A percentile compares a stretch with the other conserved stretches of the same genome.
These are phyloP conservation scores for Steatocranus sp. DNA, from an alignment of 2,797 vertebrate species.

Conservation along the genomic window DNA sequence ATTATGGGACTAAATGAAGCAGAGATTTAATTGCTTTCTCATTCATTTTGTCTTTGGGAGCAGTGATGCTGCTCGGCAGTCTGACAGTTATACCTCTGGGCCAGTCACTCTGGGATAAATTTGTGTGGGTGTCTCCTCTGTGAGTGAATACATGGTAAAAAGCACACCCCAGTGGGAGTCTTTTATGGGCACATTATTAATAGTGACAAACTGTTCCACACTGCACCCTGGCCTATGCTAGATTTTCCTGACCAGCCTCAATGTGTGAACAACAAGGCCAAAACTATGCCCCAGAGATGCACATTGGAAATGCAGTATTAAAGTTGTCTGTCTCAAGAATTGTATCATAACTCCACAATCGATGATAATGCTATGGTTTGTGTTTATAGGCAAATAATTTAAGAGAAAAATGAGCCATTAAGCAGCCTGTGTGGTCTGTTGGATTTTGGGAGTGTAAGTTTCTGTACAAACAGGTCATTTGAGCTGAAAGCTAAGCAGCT, in stretches of 20 bases:
- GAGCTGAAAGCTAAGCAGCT: neutral
- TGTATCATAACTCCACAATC: neutral
- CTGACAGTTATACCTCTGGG: neutral
- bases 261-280: neutral
- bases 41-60: neutral
- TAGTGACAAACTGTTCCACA: neutral
- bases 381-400: neutral
- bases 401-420: neutral
- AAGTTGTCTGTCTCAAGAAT: neutral
- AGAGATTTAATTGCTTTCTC: conserved; percentile 11
- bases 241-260: neutral
- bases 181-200: neutral
- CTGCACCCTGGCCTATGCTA: neutral
- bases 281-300: neutral
- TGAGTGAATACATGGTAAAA: neutral
- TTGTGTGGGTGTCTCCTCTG: neutral
- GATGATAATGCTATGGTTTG: neutral
- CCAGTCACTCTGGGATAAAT: neutral
- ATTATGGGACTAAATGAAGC: neutral
- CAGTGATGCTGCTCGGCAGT: neutral
- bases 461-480: neutral
- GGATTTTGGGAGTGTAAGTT: neutral
- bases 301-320: neutral
- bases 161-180: neutral
- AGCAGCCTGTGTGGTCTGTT: neutral